These are phyloP conservation scores for Rhopalosiphum maidis DNA, from an alignment of 1,140 invertebrate species.

Conservation along the genomic window DNA sequence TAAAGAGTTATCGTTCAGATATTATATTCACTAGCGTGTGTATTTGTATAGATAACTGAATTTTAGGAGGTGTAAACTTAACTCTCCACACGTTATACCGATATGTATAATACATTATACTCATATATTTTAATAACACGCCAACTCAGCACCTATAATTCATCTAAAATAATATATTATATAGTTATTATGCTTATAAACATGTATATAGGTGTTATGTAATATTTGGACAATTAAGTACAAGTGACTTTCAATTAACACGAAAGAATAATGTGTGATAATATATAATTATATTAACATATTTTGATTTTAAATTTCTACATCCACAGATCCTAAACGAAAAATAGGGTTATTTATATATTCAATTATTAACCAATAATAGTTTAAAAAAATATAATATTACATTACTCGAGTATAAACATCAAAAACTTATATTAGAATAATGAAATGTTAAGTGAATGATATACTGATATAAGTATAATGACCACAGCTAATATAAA, in stretches of 20 bases:
- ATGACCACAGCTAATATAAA: no score
- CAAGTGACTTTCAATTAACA: not conserved
- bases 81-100: not conserved
- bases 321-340: no score
- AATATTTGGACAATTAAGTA: not conserved
- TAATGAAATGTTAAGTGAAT: no score
- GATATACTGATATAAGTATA: no score
- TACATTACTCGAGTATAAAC: no score
- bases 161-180: not conserved
- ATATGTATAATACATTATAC: not conserved
- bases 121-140: not conserved
- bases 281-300: no score
- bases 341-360: no score
- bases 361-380: no score
- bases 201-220: not conserved
- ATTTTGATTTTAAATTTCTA: no score
- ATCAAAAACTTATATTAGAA: no score
- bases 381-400: no score
- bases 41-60: not conserved
- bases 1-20: not conserved
- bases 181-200: not conserved
- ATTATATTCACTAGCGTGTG: not conserved
- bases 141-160: not conserved
- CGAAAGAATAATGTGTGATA: no score
- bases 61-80: not conserved